phyloP scores from a whole-genome alignment of 2,888 invertebrate species.

The Microplitis deprimator region DNA sequence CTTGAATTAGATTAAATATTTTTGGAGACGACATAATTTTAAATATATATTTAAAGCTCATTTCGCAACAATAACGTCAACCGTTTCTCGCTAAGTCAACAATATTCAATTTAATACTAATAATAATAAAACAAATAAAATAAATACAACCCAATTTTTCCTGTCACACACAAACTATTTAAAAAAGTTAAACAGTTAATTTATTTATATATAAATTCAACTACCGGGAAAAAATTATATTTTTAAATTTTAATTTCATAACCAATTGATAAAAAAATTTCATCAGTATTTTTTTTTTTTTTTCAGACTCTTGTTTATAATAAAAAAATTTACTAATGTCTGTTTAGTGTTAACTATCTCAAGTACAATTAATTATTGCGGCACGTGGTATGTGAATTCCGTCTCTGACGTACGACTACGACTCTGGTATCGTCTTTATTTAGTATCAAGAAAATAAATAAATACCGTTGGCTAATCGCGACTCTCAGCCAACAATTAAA shows the following conservation, averaged over 20 bases:
- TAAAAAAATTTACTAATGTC: neutral
- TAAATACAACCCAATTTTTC: too few relatives aligned
- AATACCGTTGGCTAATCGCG: neutral
- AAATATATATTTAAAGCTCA: conserved; percentile 27
- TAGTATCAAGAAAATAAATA: conserved; percentile 1
- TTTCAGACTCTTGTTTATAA: too few relatives aligned
- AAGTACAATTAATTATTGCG: conserved; percentile 25
- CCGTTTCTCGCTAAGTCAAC: neutral
- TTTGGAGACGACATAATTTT: conserved; percentile 39
- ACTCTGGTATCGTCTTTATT: neutral
- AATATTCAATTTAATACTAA: neutral
- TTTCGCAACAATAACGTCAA: conserved; percentile 36
- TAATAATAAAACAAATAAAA: neutral
- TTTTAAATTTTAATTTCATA: too few relatives aligned
- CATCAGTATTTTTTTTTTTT: too few relatives aligned
- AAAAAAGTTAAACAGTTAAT: too few relatives aligned
- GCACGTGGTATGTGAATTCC: conserved; percentile 6
- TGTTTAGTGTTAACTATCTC: conserved; percentile 8
- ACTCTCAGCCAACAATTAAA: conserved; percentile 7
- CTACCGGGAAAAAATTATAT: too few relatives aligned
- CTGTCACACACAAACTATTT: too few relatives aligned
- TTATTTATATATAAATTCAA: too few relatives aligned
- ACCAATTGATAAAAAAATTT: too few relatives aligned
- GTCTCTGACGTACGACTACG: neutral
- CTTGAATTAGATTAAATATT: conserved; percentile 33